Base-by-base conservation (phyloP, 2,797 vertebrate genomes). In the Myotis pilosus region DNA sequence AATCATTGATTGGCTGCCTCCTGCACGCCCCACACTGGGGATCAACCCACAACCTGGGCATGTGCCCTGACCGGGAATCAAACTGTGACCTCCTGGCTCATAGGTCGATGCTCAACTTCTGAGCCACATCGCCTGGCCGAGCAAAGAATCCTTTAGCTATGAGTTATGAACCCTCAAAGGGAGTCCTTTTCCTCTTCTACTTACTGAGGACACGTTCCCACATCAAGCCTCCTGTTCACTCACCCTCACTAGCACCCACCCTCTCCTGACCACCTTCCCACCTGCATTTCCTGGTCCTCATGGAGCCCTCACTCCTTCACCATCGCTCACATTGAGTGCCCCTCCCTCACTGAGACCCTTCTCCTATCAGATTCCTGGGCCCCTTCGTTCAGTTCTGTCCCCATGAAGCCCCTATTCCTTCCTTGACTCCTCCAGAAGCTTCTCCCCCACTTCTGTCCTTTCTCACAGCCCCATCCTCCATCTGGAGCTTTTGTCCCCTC, bases 311-410 rank as follows among this genome's bases (percentile, higher is more conserved):
- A 3, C 71, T 12, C 30, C 20, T 6, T 38, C 38, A 41, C 53
- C 7, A 13, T 3, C 47, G 36, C 28, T 38, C 0, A 0, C 16
- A 28, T 0, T 30, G 19, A 87, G 57, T 6, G 5, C 5, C 12
- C 51, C 51, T 49, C 51, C 38, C 41, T 85, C 66, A 8, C 55
- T 36, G 38, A 64, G 85, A 28, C 30, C 36, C 25, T 62, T 86
- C 20, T 36, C 47, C 60, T 51, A 0, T 33, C 47, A 30, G 74
- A 36, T 79, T 78, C 36, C 74, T 62, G 55, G 74, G 23, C n/a
- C 8, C 8, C 33, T 36, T 53, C 9, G 1, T 36, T 64, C 51
- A 60, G 33, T 53, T 33, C 60, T 79, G 51, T 13, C 20, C 12
- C 51, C 25, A 0, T 1, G 60, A 66, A 78, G 33, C 10, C 66